Evolutionary conservation across 2,797 vertebrate species (phyloP), one percentile per base, ranked within the genome.

Genomic region (Tinamus major): DNA sequence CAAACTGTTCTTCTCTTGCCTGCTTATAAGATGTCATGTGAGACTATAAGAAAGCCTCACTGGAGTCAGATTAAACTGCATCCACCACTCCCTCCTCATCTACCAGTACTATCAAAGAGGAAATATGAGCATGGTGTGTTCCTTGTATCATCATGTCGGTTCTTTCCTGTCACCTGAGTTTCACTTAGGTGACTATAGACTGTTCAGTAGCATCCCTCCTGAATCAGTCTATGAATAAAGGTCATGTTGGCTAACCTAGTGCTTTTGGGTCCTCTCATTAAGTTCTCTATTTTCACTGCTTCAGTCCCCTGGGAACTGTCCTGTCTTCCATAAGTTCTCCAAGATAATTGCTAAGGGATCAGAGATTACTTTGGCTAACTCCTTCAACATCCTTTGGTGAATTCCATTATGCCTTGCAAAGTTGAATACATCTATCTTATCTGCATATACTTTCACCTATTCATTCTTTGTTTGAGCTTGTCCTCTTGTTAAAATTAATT

Each of bases 401-500:
- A 86, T 81, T 88, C 51, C 56, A 35, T 88, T 79, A 41, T 49
- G 72, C 46, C 16, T 87, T 80, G 55, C 1, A 2, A 92, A 76
- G 79, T 19, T 85, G 65, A 94, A 93, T 46, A 71, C 8, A 6
- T 84, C 37, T 75, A 53, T 82, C 64, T 95, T 77, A 93, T 87
- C 88, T 89, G 65, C 13, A 39, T 55, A 35, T 74, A 67, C 33
- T 79, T 90, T 82, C 63, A 74, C 27, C 13, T 77, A 74, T 67
- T 89, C 13, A 74, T 96, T 91, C 80, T 88, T 56, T 64, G 6
- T 80, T 74, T 87, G 68, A 94, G 71, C 61, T 84, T 87, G 80
- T 94, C 33, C 0, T 71, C 31, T 72, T 79, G 42, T 90, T 78
- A 51, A 90, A 94, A 94, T 93, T 94, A 94, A 95, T 92, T 94